phyloP scores from a whole-genome alignment of 2,797 vertebrate genomes.

The Sebastes vulpes region DNA sequence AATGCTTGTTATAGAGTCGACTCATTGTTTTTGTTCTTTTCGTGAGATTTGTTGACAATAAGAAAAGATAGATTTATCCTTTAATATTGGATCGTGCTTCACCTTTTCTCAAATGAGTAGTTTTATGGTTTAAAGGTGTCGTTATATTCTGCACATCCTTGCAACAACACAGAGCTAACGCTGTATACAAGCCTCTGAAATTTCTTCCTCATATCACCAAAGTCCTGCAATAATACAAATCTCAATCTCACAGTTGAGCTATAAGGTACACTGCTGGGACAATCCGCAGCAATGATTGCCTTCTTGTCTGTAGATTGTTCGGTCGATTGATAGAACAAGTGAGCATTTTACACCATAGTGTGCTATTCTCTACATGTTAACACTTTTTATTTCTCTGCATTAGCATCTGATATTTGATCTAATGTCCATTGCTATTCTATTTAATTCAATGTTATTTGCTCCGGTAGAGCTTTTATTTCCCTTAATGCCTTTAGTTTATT shows the following conservation, averaged over 20 bases:
- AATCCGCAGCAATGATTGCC: conserved; percentile 1
- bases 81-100: background rate
- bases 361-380: background rate
- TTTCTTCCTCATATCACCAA: background rate
- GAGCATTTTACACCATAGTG: conserved; percentile 7
- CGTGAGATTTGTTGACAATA: background rate
- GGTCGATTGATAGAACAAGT: background rate
- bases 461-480: background rate
- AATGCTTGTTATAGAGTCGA: background rate
- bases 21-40: background rate
- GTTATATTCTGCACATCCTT: background rate
- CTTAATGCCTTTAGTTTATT: background rate
- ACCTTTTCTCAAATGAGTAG: background rate
- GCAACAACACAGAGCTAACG: background rate
- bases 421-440: background rate
- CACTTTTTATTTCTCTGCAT: conserved; percentile 3
- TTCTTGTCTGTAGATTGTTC: conserved; percentile 8
- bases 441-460: conserved; percentile 9
- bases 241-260: conserved; percentile 1
- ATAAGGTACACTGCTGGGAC: conserved; percentile 20
- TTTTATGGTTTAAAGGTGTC: background rate
- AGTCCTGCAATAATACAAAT: background rate
- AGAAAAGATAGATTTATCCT: background rate
- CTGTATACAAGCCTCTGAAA: background rate
- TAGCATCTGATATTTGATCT: background rate